These are phyloP conservation scores for Microplitis mediator DNA, from an alignment of 1,140 invertebrate genomes.

Conservation along the genomic window DNA sequence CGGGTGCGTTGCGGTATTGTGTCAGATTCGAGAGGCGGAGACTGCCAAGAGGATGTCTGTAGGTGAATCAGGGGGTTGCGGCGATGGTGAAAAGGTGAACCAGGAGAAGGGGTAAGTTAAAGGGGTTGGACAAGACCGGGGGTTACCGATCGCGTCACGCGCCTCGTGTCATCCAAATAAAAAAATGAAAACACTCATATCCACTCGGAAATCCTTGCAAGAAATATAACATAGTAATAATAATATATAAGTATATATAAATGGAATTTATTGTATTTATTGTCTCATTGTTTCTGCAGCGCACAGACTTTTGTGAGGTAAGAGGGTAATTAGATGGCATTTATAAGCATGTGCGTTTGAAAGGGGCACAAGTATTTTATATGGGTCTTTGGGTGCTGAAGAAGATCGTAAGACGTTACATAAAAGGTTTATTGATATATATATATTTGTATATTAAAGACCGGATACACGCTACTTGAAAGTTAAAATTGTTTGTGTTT, in stretches of 20 bases:
- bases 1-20: background rate
- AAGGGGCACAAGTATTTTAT: background rate
- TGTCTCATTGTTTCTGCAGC: too few relatives aligned
- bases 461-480: constrained; percentile 4
- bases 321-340: constrained; percentile 11
- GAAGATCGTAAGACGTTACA: background rate
- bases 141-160: constrained; percentile 23
- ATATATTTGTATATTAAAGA: background rate
- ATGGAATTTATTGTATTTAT: too few relatives aligned
- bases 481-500: background rate
- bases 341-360: background rate
- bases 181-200: background rate
- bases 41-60: constrained; percentile 5
- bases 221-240: background rate
- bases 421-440: background rate
- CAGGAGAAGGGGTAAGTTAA: background rate
- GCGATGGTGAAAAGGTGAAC: too few relatives aligned
- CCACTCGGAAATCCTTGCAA: background rate
- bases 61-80: constrained; percentile 12
- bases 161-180: constrained; percentile 12
- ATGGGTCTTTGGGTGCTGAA: background rate
- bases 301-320: background rate
- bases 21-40: constrained; percentile 17
- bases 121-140: constrained; percentile 7
- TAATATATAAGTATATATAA: background rate